Percentiles rank a stretch among this genome's conserved stretches.
Evolutionary conservation across 1,140 invertebrate species (phyloP).

Genomic region (Cyclina sinensis): DNA sequence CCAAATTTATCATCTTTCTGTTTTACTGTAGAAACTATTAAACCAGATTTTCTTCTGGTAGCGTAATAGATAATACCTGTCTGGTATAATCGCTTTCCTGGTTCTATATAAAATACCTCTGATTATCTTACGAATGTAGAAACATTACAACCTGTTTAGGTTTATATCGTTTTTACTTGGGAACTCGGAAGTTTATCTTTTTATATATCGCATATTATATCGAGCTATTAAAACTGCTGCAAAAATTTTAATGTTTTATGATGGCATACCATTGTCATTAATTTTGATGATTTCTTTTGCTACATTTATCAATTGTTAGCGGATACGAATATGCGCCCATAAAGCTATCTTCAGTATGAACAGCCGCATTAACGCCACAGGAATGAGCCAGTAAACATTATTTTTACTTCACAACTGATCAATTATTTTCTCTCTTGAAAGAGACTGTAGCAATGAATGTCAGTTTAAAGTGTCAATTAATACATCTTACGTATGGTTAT

Average conservation of each 20-base stretch:
- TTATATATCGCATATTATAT: no score
- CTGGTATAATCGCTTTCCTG: no score
- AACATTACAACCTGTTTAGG: no score
- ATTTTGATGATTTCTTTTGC: neutral
- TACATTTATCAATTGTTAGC: neutral
- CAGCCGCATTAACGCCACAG: conserved; percentile 9
- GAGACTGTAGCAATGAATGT: neutral
- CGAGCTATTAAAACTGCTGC: neutral
- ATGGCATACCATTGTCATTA: neutral
- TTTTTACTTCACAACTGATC: conserved; percentile 23
- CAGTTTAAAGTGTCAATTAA: conserved; percentile 20
- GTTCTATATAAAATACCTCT: no score
- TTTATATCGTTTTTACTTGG: no score
- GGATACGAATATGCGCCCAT: neutral
- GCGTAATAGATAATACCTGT: no score
- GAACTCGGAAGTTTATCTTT: no score
- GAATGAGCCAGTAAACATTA: conserved; percentile 7
- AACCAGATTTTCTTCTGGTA: no score
- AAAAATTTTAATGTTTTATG: neutral
- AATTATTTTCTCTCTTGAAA: conserved; percentile 7
- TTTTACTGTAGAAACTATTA: no score
- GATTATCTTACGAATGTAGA: no score
- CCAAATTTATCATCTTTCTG: no score
- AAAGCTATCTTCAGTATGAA: neutral
- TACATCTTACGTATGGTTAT: conserved; percentile 8